phyloP scores from a whole-genome alignment of 2,797 vertebrate species.

The Enteromius viviparus region DNA sequence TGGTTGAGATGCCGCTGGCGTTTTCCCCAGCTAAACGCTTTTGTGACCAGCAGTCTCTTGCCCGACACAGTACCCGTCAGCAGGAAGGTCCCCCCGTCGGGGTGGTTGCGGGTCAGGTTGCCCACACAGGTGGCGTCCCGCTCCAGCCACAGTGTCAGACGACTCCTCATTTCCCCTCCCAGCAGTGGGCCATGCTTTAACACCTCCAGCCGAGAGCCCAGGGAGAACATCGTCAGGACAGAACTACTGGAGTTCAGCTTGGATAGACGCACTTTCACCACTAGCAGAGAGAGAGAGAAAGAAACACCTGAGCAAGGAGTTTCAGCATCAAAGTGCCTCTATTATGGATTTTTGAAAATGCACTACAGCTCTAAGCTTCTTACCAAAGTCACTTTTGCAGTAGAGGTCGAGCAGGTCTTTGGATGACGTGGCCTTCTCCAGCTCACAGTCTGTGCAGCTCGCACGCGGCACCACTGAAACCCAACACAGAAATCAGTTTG shows the following conservation, averaged over 20 bases:
- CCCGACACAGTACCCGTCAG: conserved; percentile 81
- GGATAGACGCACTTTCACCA: conserved; percentile 83
- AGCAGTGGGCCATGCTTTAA: conserved; percentile 83
- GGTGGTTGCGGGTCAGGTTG: conserved; percentile 82
- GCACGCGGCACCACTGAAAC: conserved; percentile 78
- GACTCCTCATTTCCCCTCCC: conserved; percentile 74
- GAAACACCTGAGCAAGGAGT: neutral
- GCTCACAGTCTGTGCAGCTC: conserved; percentile 85
- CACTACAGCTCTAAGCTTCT: conserved; percentile 53
- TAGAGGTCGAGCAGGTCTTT: conserved; percentile 82
- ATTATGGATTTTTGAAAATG: no score
- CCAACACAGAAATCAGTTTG: conserved; percentile 36
- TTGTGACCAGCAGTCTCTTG: conserved; percentile 80
- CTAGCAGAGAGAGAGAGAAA: conserved; percentile 61
- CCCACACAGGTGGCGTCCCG: conserved; percentile 83
- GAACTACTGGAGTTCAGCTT: conserved; percentile 74
- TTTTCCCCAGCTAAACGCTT: conserved; percentile 82
- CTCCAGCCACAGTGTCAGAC: conserved; percentile 82
- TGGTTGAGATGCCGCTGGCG: conserved; percentile 81
- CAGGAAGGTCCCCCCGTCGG: conserved; percentile 76
- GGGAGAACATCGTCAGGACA: conserved; percentile 77
- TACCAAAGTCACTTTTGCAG: conserved; percentile 85
- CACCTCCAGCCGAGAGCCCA: conserved; percentile 81
- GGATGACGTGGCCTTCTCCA: conserved; percentile 78
- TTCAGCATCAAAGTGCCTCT: neutral